Percentiles rank a stretch among this genome's conserved stretches.
Conservation (phyloP, 2,113 vertebrate genomes). For the Dipodomys ordii region DNA sequence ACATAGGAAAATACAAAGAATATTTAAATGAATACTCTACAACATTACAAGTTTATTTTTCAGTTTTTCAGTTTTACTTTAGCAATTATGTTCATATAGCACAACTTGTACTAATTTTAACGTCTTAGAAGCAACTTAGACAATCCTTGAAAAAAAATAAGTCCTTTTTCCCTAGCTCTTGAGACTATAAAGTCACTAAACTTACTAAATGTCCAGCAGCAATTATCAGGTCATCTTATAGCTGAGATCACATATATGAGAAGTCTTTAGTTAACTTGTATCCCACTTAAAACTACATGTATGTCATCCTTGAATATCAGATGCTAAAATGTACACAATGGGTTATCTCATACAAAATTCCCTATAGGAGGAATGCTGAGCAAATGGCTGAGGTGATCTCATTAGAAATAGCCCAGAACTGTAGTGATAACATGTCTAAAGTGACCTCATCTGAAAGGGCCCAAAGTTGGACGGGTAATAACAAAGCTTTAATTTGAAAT, state of each 20-base stretch:
- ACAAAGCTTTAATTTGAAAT: background rate
- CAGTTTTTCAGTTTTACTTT: constrained; percentile 9
- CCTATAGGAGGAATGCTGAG: background rate
- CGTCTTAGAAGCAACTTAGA: background rate
- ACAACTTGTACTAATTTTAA: background rate
- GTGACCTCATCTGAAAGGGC: background rate
- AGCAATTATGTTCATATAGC: constrained; percentile 2
- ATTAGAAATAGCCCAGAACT: constrained; percentile 13
- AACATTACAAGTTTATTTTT: background rate
- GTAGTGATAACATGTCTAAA: background rate
- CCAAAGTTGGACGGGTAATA: background rate
- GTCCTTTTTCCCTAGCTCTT: background rate
- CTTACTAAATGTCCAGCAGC: background rate
- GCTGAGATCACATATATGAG: background rate
- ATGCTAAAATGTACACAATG: background rate
- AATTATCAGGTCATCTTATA: no score
- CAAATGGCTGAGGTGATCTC: background rate
- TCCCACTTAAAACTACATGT: background rate
- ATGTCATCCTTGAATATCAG: background rate
- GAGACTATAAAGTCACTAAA: background rate
- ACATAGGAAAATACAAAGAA: background rate
- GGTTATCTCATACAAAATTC: constrained; percentile 13
- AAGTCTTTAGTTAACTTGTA: background rate
- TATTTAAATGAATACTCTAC: background rate
- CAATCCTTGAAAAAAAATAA: background rate